phyloP scores from a whole-genome alignment of 2,888 invertebrate genomes.

The Acrobasis repandana region DNA sequence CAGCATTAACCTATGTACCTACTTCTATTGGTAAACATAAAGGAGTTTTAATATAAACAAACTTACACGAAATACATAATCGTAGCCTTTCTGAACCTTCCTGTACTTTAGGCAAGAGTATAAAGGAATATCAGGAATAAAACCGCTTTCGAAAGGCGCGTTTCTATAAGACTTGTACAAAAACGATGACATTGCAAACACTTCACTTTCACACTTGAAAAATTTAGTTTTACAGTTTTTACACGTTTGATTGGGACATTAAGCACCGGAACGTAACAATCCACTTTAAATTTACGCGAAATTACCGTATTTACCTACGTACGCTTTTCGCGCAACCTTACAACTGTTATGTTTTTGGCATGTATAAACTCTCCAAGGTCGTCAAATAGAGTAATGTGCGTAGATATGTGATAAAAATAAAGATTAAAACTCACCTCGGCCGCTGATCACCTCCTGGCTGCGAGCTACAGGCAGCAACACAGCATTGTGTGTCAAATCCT shows the following conservation, averaged over 20 bases:
- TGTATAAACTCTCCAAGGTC: conserved; percentile 49
- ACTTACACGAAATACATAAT: conserved; percentile 52
- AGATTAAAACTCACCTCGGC: conserved; percentile 72
- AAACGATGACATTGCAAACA: conserved; percentile 56
- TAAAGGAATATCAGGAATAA: conserved; percentile 55
- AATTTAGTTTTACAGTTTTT: neutral
- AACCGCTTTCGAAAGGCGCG: conserved; percentile 65
- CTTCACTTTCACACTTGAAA: conserved; percentile 7
- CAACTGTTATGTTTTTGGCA: conserved; percentile 44
- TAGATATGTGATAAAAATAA: conserved; percentile 57
- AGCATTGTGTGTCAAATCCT: conserved; percentile 88
- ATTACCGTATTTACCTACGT: conserved; percentile 35
- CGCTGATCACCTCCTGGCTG: conserved; percentile 62
- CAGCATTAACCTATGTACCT: no score
- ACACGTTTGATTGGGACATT: neutral
- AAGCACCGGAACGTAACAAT: neutral
- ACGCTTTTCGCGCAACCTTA: conserved; percentile 45
- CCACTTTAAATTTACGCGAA: conserved; percentile 26
- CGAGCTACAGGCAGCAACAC: conserved; percentile 86
- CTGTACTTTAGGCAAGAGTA: conserved; percentile 49
- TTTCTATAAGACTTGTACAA: conserved; percentile 68
- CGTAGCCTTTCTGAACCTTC: conserved; percentile 53
- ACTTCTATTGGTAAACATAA: neutral
- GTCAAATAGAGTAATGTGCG: conserved; percentile 44
- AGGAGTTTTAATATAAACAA: conserved; percentile 22